Conservation (phyloP, 2,797 vertebrate species). For the Bovichtus variegatus region DNA sequence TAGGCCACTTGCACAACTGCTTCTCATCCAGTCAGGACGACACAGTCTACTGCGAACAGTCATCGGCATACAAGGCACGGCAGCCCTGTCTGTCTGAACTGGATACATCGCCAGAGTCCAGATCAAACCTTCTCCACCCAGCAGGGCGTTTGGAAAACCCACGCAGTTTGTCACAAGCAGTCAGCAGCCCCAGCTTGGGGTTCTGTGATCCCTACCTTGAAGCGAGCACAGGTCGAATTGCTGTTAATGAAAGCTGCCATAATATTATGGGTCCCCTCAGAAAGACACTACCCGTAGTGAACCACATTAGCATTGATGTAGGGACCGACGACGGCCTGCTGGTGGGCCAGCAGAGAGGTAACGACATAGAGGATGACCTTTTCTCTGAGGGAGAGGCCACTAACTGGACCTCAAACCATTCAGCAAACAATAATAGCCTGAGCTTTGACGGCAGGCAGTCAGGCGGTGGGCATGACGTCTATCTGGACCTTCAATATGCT, state of each 20-base stretch:
- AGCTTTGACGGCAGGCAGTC: constrained; percentile 76
- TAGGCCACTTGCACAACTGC: constrained; percentile 65
- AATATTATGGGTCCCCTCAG: constrained; percentile 75
- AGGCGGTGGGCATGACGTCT: constrained; percentile 73
- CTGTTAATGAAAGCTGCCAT: constrained; percentile 74
- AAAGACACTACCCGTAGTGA: constrained; percentile 80
- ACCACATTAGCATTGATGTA: constrained; percentile 83
- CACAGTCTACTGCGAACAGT: constrained; percentile 65
- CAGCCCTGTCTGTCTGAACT: constrained; percentile 60
- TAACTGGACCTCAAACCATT: constrained; percentile 92
- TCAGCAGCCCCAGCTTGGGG: constrained; percentile 84
- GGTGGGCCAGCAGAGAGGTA: constrained; percentile 64
- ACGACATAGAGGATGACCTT: constrained; percentile 60
- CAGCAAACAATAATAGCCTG: constrained; percentile 92
- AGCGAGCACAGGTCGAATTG: constrained; percentile 64
- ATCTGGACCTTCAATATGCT: constrained; percentile 78
- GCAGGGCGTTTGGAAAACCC: constrained; percentile 83
- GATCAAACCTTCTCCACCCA: constrained; percentile 58
- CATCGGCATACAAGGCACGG: constrained; percentile 61
- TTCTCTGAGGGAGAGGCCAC: constrained; percentile 80
- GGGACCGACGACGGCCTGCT: constrained; percentile 82
- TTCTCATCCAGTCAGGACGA: constrained; percentile 68
- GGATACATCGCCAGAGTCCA: constrained; percentile 52
- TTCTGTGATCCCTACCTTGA: constrained; percentile 86
- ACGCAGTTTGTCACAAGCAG: constrained; percentile 80